These are phyloP conservation scores for Drosophila pseudotalamancana DNA, from an alignment of 2,888 invertebrate species.

Conservation along the genomic window DNA sequence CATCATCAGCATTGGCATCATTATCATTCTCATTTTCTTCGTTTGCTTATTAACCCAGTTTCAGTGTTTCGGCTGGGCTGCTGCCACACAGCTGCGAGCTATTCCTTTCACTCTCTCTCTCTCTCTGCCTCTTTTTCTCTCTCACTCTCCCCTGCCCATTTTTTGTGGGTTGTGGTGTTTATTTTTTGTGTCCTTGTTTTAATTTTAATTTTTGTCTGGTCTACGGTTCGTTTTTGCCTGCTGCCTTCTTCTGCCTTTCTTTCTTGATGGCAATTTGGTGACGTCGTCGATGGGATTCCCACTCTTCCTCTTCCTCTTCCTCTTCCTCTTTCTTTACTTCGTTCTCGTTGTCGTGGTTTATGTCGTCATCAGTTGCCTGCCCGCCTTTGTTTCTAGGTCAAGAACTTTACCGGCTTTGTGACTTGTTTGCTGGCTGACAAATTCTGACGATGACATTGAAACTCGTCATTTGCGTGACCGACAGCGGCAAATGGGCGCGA, in stretches of 20 bases:
- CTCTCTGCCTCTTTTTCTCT: background rate
- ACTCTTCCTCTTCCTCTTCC: conserved; percentile 8
- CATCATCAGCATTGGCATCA: background rate
- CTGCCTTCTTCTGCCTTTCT: conserved; percentile 22
- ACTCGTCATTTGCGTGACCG: conserved; percentile 11
- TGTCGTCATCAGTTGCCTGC: conserved; percentile 73
- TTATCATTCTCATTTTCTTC: conserved; percentile 37
- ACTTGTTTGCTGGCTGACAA: conserved; percentile 32
- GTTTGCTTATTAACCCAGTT: conserved; percentile 83
- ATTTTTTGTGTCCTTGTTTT: conserved; percentile 81
- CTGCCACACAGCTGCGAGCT: conserved; percentile 55
- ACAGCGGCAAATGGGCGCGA: background rate
- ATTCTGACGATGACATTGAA: conserved; percentile 46
- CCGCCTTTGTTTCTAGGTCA: conserved; percentile 81
- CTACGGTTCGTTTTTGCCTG: conserved; percentile 51
- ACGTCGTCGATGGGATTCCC: conserved; percentile 55
- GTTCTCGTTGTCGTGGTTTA: conserved; percentile 32
- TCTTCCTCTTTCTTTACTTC: background rate
- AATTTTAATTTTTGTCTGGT: conserved; percentile 83
- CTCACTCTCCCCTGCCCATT: conserved; percentile 7
- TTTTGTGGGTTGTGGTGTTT: conserved; percentile 50
- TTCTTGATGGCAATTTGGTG: conserved; percentile 51
- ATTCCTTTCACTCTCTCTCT: conserved; percentile 17
- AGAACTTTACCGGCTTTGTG: conserved; percentile 73
- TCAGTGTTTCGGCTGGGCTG: conserved; percentile 43